A percentile compares a stretch with the other conserved stretches of the same genome.
Evolutionary conservation across 2,888 invertebrate species (phyloP).

Genomic region (Nomada ruficornis): DNA sequence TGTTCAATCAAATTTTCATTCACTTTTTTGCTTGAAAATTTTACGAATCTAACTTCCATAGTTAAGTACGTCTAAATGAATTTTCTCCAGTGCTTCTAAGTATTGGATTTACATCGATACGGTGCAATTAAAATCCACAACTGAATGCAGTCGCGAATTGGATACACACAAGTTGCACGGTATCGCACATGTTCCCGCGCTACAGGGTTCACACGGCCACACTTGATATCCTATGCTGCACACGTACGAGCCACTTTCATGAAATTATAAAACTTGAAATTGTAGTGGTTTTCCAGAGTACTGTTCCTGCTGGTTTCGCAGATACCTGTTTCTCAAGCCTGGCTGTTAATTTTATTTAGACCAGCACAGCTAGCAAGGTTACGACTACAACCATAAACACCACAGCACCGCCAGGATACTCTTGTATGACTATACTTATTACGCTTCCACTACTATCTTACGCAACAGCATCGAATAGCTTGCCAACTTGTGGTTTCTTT

Average conservation of each 20-base stretch:
- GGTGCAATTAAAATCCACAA: not conserved
- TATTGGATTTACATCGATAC: too few relatives aligned
- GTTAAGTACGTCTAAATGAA: too few relatives aligned
- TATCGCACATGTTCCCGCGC: slow-evolving; percentile 3
- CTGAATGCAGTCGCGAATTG: not conserved
- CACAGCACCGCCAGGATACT: slow-evolving; percentile 12
- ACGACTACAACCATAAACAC: slow-evolving; percentile 21
- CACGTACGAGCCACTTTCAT: slow-evolving; percentile 21
- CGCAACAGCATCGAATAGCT: not conserved
- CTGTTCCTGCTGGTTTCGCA: not conserved
- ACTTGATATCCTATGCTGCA: slow-evolving; percentile 19
- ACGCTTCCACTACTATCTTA: slow-evolving; percentile 1
- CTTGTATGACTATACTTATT: not conserved
- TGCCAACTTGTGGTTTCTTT: too few relatives aligned
- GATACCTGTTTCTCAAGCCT: slow-evolving; percentile 23
- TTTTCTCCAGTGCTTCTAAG: too few relatives aligned
- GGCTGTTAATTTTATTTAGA: slow-evolving; percentile 49
- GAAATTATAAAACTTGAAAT: slow-evolving; percentile 48
- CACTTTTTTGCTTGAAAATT: too few relatives aligned
- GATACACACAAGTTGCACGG: not conserved
- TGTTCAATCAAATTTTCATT: too few relatives aligned
- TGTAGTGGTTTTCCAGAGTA: slow-evolving; percentile 33
- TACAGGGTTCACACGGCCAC: not conserved
- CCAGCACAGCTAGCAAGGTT: not conserved
- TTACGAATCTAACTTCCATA: too few relatives aligned